Evolutionary conservation across 1,140 invertebrate genomes (phyloP).

Genomic region (Trinorchestia longiramus): DNA sequence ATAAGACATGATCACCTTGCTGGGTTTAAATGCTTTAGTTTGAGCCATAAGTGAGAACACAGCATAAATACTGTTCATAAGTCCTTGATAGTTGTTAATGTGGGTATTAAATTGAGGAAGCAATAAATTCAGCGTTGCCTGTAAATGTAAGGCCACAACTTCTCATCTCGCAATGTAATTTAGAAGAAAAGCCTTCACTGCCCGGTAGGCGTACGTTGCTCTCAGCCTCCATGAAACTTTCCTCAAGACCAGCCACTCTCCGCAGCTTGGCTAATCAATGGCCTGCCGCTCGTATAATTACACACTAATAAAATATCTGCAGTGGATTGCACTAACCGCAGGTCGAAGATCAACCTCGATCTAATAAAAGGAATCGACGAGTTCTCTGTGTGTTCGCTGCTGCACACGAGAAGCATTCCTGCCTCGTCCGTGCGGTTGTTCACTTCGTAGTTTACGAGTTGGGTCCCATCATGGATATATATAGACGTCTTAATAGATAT

Average conservation of each 20-base stretch:
- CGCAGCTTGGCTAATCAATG: neutral
- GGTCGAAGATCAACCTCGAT: conserved; percentile 22
- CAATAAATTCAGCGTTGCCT: neutral
- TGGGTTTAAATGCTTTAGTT: neutral
- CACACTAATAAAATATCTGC: conserved; percentile 43
- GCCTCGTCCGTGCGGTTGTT: neutral
- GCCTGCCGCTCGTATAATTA: conserved; percentile 38
- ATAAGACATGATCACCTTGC: neutral
- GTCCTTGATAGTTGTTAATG: neutral
- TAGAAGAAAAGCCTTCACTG: neutral
- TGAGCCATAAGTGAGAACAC: neutral
- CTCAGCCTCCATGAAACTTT: neutral
- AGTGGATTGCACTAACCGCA: conserved; percentile 21
- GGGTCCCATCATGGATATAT: neutral
- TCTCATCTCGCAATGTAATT: neutral
- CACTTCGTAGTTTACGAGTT: neutral
- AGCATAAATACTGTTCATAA: neutral
- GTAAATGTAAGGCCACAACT: neutral
- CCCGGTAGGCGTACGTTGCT: neutral
- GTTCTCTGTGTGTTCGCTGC: neutral
- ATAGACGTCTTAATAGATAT: neutral
- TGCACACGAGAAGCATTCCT: neutral
- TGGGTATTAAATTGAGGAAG: neutral
- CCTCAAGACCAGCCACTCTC: neutral
- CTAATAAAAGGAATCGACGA: conserved; percentile 15